Base-by-base conservation (phyloP, 2,888 invertebrate species). In the Diarsia dahlii region DNA sequence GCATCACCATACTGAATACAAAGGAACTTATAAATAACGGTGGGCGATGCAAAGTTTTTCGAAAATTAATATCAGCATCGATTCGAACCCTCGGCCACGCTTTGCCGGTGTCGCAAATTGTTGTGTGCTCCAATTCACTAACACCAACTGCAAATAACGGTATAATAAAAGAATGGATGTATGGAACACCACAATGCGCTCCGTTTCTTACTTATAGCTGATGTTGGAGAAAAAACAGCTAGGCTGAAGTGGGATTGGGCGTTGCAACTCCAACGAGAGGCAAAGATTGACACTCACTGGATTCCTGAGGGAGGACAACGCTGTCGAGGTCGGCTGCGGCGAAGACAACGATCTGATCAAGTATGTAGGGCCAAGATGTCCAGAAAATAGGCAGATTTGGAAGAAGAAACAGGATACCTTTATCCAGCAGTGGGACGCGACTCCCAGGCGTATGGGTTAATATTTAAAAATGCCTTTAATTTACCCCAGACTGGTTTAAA, bases 21-120 rank as follows among this genome's bases (percentile, higher is more conserved):
- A 75, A 74, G 75, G 48, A 66, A 76, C 71, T 74, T 83, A 73
- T 86, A 83, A 86, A 86, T 86, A 86, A 86, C 72, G 72, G 64
- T 71, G 50, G 78, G 62, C 82, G 84, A 84, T 86, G 87, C 81
- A 88, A 90, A 89, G 87, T 87, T 90, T 89, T 91, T 88, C 78
- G 83, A 84, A 90, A 89, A 91, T 90, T 91, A 89, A 89, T 91
- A 90, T 88, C 89, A 81, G 88, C 85, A 88, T 89, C 88, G 88
- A 88, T 88, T 88, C 78, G 86, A 87, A 88, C 84, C 86, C 87
- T 78, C 78, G 70, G 79, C 81, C 75, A 78, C 84, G 80, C 77
- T 84, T 83, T 88, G 84, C 78, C 83, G 84, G 80, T 74, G 78
- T 81, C 74, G 81, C 80, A 82, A 77, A 74, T 69, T 75, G 62